Evolutionary conservation across 1,140 invertebrate species (phyloP).

Genomic region (Littorina saxatilis): DNA sequence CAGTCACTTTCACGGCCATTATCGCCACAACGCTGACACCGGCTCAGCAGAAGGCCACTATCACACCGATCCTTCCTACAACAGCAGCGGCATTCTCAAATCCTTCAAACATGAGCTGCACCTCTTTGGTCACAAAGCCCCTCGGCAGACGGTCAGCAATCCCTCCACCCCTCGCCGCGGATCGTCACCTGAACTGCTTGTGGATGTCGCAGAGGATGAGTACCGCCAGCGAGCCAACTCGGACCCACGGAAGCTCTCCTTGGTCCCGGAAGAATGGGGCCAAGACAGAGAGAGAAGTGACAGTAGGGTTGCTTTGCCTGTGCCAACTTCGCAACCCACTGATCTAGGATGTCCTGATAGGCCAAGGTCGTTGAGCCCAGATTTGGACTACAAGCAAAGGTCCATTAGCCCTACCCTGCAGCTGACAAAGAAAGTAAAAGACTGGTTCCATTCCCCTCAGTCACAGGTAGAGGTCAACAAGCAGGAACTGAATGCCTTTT

Average conservation of each 20-base stretch:
- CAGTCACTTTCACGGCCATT: too few relatives aligned
- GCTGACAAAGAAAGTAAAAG: neutral
- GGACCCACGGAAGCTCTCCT: neutral
- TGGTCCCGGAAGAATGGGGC: neutral
- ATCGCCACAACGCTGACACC: neutral
- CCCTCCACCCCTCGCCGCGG: neutral
- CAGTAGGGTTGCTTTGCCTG: neutral
- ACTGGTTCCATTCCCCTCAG: neutral
- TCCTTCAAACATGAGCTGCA: neutral
- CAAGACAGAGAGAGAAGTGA: neutral
- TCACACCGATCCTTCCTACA: neutral
- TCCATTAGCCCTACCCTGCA: too few relatives aligned
- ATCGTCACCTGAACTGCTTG: neutral
- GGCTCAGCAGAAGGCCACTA: neutral
- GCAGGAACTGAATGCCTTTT: neutral
- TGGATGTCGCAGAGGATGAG: neutral
- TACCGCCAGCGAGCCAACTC: neutral
- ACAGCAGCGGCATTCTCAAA: neutral
- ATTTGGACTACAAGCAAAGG: too few relatives aligned
- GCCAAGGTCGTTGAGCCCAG: too few relatives aligned
- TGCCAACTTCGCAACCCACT: neutral
- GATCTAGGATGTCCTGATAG: too few relatives aligned
- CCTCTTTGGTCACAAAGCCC: neutral
- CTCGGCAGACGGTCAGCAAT: neutral
- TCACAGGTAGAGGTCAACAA: neutral